Base-by-base conservation (phyloP, 2,797 vertebrate species). In the Erithacus rubecula region DNA sequence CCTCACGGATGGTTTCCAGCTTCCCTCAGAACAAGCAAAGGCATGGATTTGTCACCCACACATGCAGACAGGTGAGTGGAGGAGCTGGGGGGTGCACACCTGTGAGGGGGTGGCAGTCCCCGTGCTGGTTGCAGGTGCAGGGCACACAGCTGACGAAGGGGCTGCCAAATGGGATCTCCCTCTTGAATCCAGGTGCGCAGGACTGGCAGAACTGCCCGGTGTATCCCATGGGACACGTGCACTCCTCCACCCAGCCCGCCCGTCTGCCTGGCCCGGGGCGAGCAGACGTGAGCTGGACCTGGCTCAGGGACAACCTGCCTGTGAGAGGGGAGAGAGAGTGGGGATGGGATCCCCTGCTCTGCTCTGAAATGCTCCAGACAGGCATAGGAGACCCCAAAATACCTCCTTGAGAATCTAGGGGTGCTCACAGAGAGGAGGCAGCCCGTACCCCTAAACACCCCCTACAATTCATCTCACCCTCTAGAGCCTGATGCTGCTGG, bases 111-210 rank as follows among this genome's bases (percentile, higher is more conserved):
- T 99, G 98, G 84, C 99, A 99, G 82, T 94, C 97, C 49, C 99
- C 99, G 0, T 99, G 99, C 74, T 97, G 97, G 96, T 99, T 98
- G 97, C 99, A 99, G 97, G 97, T 80, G 71, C 99, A 99, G 32
- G 98, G 98, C 81, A 99, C 94, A 0, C 99, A 99, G 77, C 56
- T 78, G 46, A 97, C 58, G 2, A 98, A 97, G 11, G 98, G 96
- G 9, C 98, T 96, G 0, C 97, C 96, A 0, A 68, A 87, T 2
- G 98, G 97, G 5, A 91, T 94, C 72, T 99, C 98, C 51, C 98
- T 87, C 88, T 98, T 99, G 97, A 98, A 99, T 47, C 98, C 98
- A 0, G 97, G 97, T 0, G 98, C 96, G 0, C 99, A 99, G 29
- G 84, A 96, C 96, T 99, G 98, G 44, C 99, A 99, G 94, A 99